Evolutionary conservation across 1,140 invertebrate species (phyloP), one percentile per base, ranked within the genome.

Genomic region (Micrasema longulum): DNA sequence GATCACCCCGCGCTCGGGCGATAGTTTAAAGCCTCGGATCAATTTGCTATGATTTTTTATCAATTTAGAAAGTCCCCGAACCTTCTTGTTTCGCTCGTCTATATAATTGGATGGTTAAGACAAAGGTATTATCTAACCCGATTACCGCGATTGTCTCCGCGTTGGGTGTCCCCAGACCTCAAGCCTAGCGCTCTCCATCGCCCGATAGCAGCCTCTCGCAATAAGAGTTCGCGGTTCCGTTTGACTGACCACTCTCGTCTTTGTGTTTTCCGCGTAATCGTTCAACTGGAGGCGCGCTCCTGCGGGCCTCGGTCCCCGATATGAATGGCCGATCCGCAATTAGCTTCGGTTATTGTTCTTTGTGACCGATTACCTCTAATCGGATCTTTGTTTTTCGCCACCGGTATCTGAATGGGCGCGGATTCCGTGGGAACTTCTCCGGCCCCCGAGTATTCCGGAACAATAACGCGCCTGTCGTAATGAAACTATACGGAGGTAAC

Each of bases 311-410:
- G 6, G 10, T 5, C 23, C 65, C 53, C 67, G 23, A 48, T 60
- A 60, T 36, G 55, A 69, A 69, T 69, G 70, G 66, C 57, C 50
- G 63, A 73, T 73, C 48, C 50, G 72, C 67, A 74, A 74, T 74
- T 71, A 74, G 68, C 48, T 66, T 63, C 72, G 63, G 68, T 71
- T 67, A 74, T 71, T 64, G 53, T 69, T 66, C 66, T 52, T 23
- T 48, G 67, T 64, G 50, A 52, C 69, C 57, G 47, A 71, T 71
- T 64, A 60, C 47, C 69, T 57, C 52, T 71, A 71, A 71, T 69
- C 67, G 67, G n/a, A 47, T 18, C 67, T 69, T 69, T 69, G 67
- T 69, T 60, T 68, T 69, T 69, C 36, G 67, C 53, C 53, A 69
- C 55, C 20, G 41, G 38, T 48, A 22, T 14, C 53, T 57, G 67